Base-by-base conservation (phyloP, 2,888 invertebrate species). In the Drosophila seclusa region DNA sequence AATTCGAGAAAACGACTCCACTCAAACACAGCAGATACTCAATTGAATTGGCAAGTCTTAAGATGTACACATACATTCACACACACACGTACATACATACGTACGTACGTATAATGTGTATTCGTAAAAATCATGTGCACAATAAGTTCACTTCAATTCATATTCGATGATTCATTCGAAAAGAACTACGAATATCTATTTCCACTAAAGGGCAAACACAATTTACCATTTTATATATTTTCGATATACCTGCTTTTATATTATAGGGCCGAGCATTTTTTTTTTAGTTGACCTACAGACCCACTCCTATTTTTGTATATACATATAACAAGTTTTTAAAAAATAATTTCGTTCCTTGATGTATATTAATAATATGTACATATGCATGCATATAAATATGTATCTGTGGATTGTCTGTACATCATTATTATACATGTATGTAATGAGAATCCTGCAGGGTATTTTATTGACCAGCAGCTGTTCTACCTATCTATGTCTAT, bases 21-120 rank as follows among this genome's bases (percentile, higher is more conserved):
- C 27, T 16, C 24, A 24, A 45, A 45, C 21, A 40, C 16, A 45
- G 45, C 32, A 40, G 27, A 57, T 52, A 54, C 58, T 73, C 59
- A 48, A 67, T 73, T 61, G 48, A 73, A 67, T 73, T 73, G 36
- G n/a, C 55, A 50, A 54, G 13, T 45, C 45, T 45, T n/a, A 31
- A 50, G n/a, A n/a, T 50, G n/a, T 45, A 45, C 16, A 48, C 38
- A 32, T 32, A 13, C 13, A 24, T 40, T 3, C 6, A 42, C 21
- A 45, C 7, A n/a, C 2, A 29, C 13, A 18, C 6, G n/a, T 32
- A 29, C 38, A 11, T 16, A 42, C 27, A 5, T 29, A 29, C 16
- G 4, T 58, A 18, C 18, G 18, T 49, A 18, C 1, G 6, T 29
- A 29, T 29, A 29, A n/a, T 50, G n/a, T 29, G 29, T 11, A 29